Evolutionary conservation across 2,113 vertebrate genomes (phyloP).

Genomic region (Notarius lentiginosus): DNA sequence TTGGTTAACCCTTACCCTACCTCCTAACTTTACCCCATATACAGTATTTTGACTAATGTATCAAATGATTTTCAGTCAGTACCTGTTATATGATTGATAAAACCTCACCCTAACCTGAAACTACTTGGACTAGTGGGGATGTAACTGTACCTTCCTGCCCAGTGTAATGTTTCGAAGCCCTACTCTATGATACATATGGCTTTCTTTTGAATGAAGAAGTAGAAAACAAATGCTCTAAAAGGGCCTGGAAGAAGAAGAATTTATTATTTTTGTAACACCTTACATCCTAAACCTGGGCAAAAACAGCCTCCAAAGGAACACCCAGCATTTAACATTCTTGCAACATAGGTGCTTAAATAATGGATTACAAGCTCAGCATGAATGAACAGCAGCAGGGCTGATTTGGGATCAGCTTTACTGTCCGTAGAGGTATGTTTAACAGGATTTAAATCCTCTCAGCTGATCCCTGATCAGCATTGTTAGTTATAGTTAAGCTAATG

Average conservation of each 20-base stretch:
- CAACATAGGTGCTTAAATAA: not conserved
- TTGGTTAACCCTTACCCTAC: not conserved
- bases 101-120: not conserved
- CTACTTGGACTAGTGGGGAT: not conserved
- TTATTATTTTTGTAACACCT: not conserved
- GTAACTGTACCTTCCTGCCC: not conserved
- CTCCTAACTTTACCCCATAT: not conserved
- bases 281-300: not conserved
- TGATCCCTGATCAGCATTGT: slow-evolving; percentile 17
- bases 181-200: not conserved
- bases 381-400: slow-evolving; percentile 7
- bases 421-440: not conserved
- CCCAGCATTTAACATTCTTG: not conserved
- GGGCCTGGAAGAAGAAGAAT: not conserved
- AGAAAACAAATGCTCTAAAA: not conserved
- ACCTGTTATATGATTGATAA: not conserved
- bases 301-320: not conserved
- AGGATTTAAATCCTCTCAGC: not conserved
- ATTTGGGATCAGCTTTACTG: slow-evolving; percentile 27
- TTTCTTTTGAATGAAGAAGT: not conserved
- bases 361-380: slow-evolving; percentile 23
- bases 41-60: not conserved
- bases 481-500: not conserved
- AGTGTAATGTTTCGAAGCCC: not conserved
- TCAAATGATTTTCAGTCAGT: not conserved